Conservation (phyloP, 2,797 vertebrate species). For the Vipera latastei region DNA sequence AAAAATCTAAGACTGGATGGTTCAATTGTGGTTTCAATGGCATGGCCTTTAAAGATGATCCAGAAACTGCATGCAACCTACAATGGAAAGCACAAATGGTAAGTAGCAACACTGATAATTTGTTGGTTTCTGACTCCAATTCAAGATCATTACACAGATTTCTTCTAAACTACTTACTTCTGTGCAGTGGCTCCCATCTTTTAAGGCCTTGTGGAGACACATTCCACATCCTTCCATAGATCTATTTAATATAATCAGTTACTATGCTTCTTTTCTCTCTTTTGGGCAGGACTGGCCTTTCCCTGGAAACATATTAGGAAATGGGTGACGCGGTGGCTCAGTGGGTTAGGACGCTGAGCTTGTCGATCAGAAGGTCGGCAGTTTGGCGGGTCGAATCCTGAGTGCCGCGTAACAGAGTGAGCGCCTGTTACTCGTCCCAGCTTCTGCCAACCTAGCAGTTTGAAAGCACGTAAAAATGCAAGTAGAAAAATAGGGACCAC, state of each 20-base stretch:
- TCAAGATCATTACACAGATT: background rate
- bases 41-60: background rate
- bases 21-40: background rate
- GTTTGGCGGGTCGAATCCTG: too few relatives aligned
- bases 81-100: background rate
- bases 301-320: background rate
- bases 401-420: too few relatives aligned
- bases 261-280: background rate
- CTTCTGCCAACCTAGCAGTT: too few relatives aligned
- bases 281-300: background rate
- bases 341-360: too few relatives aligned
- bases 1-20: background rate
- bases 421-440: too few relatives aligned
- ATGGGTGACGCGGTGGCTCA: too few relatives aligned
- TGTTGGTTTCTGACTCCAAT: background rate
- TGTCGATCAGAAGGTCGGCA: too few relatives aligned
- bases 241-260: background rate
- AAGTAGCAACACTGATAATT: background rate
- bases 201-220: background rate
- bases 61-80: background rate
- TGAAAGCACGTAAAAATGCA: too few relatives aligned
- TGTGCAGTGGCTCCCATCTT: background rate
- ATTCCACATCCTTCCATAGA: background rate
- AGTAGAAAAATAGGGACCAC: too few relatives aligned
- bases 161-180: background rate